Percentiles rank a stretch among this genome's conserved stretches.
Conservation (phyloP, 2,797 vertebrate genomes). For the Chiloscyllium punctatum region DNA sequence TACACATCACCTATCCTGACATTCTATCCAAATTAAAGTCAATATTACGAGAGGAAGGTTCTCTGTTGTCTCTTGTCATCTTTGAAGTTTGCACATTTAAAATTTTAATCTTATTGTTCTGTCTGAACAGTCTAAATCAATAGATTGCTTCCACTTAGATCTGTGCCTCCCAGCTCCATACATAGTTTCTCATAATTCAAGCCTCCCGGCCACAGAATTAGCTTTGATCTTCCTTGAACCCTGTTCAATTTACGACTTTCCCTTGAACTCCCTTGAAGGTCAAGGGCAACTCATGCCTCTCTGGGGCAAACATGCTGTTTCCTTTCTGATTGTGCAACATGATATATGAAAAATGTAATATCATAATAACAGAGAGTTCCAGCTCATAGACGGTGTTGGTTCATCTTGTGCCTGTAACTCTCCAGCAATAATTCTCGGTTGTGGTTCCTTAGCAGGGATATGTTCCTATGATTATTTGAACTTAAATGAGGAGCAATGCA, state of each 20-base stretch:
- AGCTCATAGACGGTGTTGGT: background rate
- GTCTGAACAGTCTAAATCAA: background rate
- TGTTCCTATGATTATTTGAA: background rate
- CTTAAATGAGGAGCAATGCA: background rate
- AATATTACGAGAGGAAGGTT: background rate
- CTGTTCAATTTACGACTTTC: conserved; percentile 4
- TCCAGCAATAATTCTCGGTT: background rate
- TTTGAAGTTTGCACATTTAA: conserved; percentile 22
- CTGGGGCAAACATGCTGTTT: background rate
- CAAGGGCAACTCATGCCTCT: background rate
- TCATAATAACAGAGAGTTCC: background rate
- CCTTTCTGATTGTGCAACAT: background rate
- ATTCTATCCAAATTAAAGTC: background rate
- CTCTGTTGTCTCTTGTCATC: background rate
- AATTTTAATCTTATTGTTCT: conserved; percentile 8
- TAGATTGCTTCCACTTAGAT: conserved; percentile 3
- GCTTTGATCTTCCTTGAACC: conserved; percentile 4
- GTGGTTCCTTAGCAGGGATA: background rate
- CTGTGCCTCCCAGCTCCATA: background rate
- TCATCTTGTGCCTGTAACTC: background rate
- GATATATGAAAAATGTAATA: background rate
- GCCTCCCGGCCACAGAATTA: background rate
- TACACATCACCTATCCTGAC: background rate
- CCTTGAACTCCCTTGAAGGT: background rate
- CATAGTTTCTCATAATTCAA: background rate